Evolutionary conservation across 2,113 vertebrate genomes (phyloP), one percentile per base, ranked within the genome.

Genomic region (Caloenas nicobarica): DNA sequence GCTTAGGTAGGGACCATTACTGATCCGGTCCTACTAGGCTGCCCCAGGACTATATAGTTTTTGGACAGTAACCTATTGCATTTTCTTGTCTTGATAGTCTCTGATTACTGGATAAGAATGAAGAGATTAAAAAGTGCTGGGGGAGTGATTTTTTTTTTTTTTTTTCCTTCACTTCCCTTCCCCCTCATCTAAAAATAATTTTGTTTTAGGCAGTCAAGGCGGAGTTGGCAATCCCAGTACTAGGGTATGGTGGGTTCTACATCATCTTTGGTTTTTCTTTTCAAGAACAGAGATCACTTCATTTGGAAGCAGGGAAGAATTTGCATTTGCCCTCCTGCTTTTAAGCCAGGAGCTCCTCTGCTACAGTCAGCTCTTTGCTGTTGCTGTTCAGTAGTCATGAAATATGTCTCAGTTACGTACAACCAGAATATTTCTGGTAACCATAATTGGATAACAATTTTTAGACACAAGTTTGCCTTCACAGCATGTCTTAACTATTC

Each of bases 101-200:
- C 13, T 65, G 36, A 44, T 64, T 62, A 26, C 28, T 86, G 38
- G 34, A 33, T 48, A 56, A 88, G 14, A 78, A 40, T 42, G 4
- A 78, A 72, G n/a, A 65, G 6, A 48, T 88, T 44, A 33, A 34
- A 16, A 66, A 88, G 22, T 61, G 11, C 21, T 64, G 38, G 9
- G 3, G 14, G 11, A 48, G 24, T 6, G 5, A 66, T 73, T 62
- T 69, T 40, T 0, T 15, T 54, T 19, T 21, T 40, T 29, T 16
- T 3, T 24, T 17, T 3, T 8, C 7, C 0, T 7, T 21, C 12
- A n/a, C n/a, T n/a, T n/a, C n/a, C n/a, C n/a, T n/a, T n/a, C n/a
- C 5, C 23, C 13, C 8, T 6, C 26, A 17, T n/a, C 9, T 81
- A 16, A 76, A 90, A 69, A 29, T 33, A 22, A 1, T 38, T 44